Evolutionary conservation across 1,140 invertebrate species (phyloP).

Genomic region (Drosophila ficusphila): DNA sequence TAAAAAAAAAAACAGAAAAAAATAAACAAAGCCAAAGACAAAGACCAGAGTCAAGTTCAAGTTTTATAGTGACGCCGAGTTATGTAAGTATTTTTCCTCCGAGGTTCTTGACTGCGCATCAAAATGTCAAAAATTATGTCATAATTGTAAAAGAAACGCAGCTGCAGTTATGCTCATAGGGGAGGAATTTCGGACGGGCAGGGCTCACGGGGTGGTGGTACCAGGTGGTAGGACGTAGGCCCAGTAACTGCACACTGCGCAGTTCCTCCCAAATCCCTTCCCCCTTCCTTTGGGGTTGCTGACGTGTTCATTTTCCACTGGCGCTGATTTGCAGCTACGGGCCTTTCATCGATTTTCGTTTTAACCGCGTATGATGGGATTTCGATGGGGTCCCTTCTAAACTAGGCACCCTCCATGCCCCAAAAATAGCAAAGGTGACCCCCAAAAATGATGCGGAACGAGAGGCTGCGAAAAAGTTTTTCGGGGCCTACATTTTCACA

Average conservation of each 20-base stretch:
- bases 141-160: constrained; percentile 37
- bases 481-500: constrained; percentile 32
- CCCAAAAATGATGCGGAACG: constrained; percentile 33
- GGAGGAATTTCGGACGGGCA: background rate
- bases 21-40: constrained; percentile 12
- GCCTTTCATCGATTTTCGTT: constrained; percentile 52
- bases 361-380: background rate
- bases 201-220: background rate
- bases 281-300: constrained; percentile 35
- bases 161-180: constrained; percentile 6
- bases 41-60: constrained; percentile 43
- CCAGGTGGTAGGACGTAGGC: constrained; percentile 56
- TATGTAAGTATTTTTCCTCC: constrained; percentile 16
- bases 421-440: constrained; percentile 68
- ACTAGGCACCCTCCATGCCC: background rate
- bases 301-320: constrained; percentile 53
- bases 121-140: constrained; percentile 58
- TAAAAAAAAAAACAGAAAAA: background rate
- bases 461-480: constrained; percentile 47
- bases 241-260: constrained; percentile 66
- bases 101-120: constrained; percentile 9
- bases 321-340: constrained; percentile 46
- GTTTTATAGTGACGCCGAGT: constrained; percentile 11
- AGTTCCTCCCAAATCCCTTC: constrained; percentile 30
- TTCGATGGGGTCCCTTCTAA: background rate